Base-by-base conservation (phyloP, 2,888 invertebrate species). In the Leuctra nigra region DNA sequence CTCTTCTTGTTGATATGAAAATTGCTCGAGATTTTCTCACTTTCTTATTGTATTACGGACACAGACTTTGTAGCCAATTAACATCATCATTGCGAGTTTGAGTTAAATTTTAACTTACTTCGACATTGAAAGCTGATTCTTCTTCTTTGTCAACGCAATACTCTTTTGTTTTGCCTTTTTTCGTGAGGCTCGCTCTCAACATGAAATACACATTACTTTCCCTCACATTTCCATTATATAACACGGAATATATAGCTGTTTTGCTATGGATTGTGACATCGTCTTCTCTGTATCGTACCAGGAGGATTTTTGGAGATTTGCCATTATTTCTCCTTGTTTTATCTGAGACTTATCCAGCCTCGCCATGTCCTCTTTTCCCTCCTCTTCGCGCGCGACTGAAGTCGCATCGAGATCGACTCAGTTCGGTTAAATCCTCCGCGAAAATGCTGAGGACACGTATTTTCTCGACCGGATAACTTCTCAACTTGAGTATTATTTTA, bases 361-460 rank as follows among this genome's bases (percentile, higher is more conserved):
- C n/a, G n/a, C 11, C 29, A 11, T 29, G 29, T 29, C 20, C 44
- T 44, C 44, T 20, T 44, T 20, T 20, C 44, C 23, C 38, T 29
- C 35, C 22, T 50, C 50, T 22, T 50, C 35, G 50, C 50, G 48
- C 48, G 29, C 48, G 25, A 48, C 25, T 48, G 48, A 25, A 25
- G 50, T 44, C 44, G 44, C 2, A 16, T 44, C 23, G 44, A 23
- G 22, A 16, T 44, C 22, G 44, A 44, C 44, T 44, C 44, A 44
- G 22, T 44, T 44, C 44, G n/a, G 33, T 14, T 50, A 50, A 50
- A 50, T 35, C 50, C 50, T 4, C 50, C 20, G 50, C 35, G 50
- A 50, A 50, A 50, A 50, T 33, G 50, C 50, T 50, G 50, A 50
- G 50, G 50, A 33, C 50, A 35, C 50, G 50, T 50, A 33, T 50